Conservation (phyloP, 2,113 vertebrate species). For the Psilopogon haemacephalus region DNA sequence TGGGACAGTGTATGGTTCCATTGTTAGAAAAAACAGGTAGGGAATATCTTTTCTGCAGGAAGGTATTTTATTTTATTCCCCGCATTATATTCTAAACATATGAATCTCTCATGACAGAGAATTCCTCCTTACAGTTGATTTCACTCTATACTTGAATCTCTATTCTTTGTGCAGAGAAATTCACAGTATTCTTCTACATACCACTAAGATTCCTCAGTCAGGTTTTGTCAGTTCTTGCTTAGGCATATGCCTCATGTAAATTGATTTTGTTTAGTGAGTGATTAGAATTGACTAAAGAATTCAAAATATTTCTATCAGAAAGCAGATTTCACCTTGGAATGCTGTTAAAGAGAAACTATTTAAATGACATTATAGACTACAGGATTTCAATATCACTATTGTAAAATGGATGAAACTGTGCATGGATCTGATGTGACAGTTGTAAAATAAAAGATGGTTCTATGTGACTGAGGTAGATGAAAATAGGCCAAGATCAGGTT, state of each 20-base stretch:
- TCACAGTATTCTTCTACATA: neutral
- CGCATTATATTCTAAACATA: neutral
- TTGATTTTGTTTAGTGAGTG: neutral
- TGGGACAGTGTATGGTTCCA: neutral
- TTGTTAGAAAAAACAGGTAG: neutral
- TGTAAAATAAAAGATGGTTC: neutral
- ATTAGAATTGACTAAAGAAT: neutral
- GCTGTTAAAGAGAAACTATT: neutral
- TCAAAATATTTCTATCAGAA: neutral
- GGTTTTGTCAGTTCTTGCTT: neutral
- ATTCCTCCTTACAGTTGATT: neutral
- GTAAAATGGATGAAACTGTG: neutral
- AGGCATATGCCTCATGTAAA: neutral
- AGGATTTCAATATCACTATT: neutral
- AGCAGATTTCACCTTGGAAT: neutral
- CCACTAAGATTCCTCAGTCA: neutral
- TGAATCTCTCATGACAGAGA: neutral
- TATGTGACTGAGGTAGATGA: neutral
- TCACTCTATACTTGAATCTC: neutral
- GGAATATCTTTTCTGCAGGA: neutral
- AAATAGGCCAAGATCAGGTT: neutral
- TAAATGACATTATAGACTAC: neutral
- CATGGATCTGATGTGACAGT: neutral
- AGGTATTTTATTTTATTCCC: constrained; percentile 2
- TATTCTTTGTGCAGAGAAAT: neutral